Conservation (phyloP, 2,888 invertebrate species). For the Acronicta aceris region DNA sequence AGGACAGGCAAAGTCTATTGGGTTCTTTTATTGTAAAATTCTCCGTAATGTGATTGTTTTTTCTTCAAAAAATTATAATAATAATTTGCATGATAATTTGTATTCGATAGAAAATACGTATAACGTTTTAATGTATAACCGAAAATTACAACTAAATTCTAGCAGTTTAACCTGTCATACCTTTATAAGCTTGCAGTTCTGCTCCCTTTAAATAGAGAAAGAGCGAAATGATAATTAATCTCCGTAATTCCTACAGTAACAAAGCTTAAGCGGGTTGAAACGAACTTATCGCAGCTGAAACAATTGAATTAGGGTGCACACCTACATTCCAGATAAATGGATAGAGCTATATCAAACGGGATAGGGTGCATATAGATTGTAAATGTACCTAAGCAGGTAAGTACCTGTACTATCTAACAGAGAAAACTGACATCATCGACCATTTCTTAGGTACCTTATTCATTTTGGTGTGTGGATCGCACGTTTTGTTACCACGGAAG, state of each 20-base stretch:
- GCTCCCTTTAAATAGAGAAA: slow-evolving; percentile 13
- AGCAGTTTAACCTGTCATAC: neutral
- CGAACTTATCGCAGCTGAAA: slow-evolving; percentile 41
- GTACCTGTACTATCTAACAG: no score
- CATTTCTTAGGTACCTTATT: no score
- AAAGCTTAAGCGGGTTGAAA: slow-evolving; percentile 45
- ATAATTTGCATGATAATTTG: no score
- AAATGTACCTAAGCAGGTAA: neutral
- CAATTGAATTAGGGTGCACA: slow-evolving; percentile 42
- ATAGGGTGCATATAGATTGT: neutral
- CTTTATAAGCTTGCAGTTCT: neutral
- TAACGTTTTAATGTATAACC: no score
- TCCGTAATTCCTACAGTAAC: slow-evolving; percentile 34
- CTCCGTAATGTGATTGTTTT: no score
- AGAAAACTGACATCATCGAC: no score
- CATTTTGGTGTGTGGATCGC: no score
- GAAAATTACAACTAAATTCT: slow-evolving; percentile 8
- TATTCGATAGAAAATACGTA: no score
- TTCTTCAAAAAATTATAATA: no score
- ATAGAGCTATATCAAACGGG: slow-evolving; percentile 1
- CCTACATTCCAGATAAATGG: slow-evolving; percentile 30
- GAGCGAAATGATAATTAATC: slow-evolving; percentile 34
- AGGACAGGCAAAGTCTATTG: no score
- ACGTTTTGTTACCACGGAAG: no score
- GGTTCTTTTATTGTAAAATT: no score